Percentiles rank a stretch among this genome's conserved stretches.
phyloP scores from a whole-genome alignment of 2,797 vertebrate species.

The Stomatorhinus walkeri region DNA sequence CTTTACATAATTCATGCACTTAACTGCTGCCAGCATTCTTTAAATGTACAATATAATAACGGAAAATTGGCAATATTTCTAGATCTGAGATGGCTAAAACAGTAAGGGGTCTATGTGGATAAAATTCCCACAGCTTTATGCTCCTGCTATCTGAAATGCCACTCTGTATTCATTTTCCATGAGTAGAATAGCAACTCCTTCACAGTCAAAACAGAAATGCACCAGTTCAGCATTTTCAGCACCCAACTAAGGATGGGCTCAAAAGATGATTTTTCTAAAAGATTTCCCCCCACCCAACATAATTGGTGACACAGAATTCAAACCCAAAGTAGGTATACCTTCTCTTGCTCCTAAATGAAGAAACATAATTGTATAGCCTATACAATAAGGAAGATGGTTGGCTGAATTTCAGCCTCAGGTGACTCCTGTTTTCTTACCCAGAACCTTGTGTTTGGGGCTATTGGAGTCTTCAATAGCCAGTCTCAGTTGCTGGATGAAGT shows the following conservation, averaged over 20 bases:
- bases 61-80: not conserved
- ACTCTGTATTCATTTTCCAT: not conserved
- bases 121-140: not conserved
- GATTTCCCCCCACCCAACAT: not conserved
- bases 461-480: constrained; percentile 89
- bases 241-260: not conserved
- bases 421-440: constrained; percentile 57
- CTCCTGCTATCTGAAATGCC: not conserved
- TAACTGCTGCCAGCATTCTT: not conserved
- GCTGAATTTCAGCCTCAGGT: not conserved
- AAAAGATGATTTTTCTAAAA: not conserved
- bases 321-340: not conserved
- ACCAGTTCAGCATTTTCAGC: not conserved
- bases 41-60: not conserved
- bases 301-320: not conserved
- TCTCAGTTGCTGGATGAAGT: constrained; percentile 95
- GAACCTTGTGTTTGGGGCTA: constrained; percentile 72
- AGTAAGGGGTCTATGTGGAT: not conserved
- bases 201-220: not conserved
- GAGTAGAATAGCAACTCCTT: not conserved
- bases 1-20: not conserved
- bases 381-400: not conserved
- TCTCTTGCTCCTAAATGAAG: not conserved
- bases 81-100: not conserved
- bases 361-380: not conserved